phyloP scores from a whole-genome alignment of 1,140 invertebrate genomes.

The Panonychus citri region DNA sequence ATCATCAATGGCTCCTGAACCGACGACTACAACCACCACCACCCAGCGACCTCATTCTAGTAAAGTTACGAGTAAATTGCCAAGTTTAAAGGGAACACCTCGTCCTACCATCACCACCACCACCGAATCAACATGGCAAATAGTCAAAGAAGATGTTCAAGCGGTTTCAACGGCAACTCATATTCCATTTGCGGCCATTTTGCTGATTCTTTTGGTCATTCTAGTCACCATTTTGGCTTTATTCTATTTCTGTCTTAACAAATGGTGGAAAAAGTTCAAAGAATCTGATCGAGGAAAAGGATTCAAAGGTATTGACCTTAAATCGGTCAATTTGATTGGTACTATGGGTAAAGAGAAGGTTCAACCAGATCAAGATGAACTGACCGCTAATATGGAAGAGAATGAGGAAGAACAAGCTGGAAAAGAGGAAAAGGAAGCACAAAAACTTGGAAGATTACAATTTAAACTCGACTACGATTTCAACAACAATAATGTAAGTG shows the following conservation, averaged over 20 bases:
- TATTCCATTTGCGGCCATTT: slow-evolving; percentile 42
- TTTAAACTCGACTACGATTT: slow-evolving; percentile 99
- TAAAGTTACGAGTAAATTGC: too few species aligned
- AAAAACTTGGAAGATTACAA: slow-evolving; percentile 80
- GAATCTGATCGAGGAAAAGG: slow-evolving; percentile 78
- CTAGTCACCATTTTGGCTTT: slow-evolving; percentile 56
- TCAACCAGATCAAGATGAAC: slow-evolving; percentile 89
- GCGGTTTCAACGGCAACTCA: slow-evolving; percentile 35
- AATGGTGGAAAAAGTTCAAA: slow-evolving; percentile 76
- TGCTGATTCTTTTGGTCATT: slow-evolving; percentile 40
- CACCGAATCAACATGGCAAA: too few species aligned
- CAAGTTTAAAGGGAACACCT: too few species aligned
- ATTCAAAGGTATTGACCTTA: slow-evolving; percentile 82
- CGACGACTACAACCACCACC: too few species aligned
- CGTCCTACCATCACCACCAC: too few species aligned
- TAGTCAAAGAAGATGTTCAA: slow-evolving; percentile 18
- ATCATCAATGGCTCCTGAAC: too few species aligned
- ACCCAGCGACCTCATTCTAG: too few species aligned
- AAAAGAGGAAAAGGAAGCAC: slow-evolving; percentile 78
- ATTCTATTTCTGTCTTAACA: slow-evolving; percentile 76
- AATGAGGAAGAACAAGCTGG: slow-evolving; percentile 40
- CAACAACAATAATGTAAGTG: slow-evolving; percentile 66
- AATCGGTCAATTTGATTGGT: slow-evolving; percentile 79
- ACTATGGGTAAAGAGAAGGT: slow-evolving; percentile 96
- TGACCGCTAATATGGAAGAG: slow-evolving; percentile 74